These are phyloP conservation scores for Brachionus paranguensis DNA, from an alignment of 1,140 invertebrate species.

Conservation along the genomic window DNA sequence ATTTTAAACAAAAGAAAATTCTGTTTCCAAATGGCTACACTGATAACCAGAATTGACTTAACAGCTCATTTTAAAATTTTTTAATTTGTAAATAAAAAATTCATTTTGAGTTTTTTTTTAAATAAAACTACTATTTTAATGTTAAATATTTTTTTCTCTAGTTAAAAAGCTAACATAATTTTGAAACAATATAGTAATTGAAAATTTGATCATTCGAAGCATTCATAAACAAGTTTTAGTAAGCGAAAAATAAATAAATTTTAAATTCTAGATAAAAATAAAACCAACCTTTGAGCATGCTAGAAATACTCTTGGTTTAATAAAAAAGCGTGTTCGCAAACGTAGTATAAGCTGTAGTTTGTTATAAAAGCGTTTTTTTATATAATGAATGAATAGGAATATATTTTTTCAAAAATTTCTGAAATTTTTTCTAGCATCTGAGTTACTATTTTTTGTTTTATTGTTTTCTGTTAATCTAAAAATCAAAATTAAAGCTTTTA, in stretches of 20 bases:
- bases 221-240: neutral
- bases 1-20: conserved; percentile 38
- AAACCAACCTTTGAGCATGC: conserved; percentile 25
- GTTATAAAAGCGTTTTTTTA: neutral
- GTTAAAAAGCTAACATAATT: conserved; percentile 28
- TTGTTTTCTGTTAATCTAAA: neutral
- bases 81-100: conserved; percentile 17
- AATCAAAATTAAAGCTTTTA: neutral
- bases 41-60: neutral
- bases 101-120: neutral
- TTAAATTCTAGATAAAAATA: neutral
- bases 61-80: neutral
- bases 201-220: neutral
- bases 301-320: neutral
- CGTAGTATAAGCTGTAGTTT: neutral
- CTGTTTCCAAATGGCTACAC: neutral
- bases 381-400: conserved; percentile 1
- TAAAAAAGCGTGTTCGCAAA: neutral
- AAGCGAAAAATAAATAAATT: neutral
- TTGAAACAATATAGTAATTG: conserved; percentile 6
- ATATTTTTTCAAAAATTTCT: neutral
- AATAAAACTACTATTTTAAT: neutral
- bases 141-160: neutral
- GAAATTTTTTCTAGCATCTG: neutral
- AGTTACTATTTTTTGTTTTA: neutral